Percentiles rank a stretch among this genome's conserved stretches.
Conservation (phyloP, 92 coral and sea anemone species). For the Porites cylindrica region DNA sequence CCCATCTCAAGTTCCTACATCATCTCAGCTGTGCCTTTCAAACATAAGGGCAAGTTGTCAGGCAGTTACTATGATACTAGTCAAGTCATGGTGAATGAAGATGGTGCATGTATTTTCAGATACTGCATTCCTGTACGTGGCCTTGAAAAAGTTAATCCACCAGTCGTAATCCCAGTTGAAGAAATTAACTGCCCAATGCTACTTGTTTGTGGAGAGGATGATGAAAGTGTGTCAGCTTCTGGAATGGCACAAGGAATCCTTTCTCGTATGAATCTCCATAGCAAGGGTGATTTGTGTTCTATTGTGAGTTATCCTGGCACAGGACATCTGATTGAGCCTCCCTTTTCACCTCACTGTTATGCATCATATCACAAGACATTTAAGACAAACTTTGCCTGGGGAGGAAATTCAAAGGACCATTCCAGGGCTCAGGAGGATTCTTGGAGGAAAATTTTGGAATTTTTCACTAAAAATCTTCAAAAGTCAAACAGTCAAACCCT, state of each 20-base stretch:
- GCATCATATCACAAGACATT: conserved; percentile 41
- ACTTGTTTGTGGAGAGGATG: conserved; percentile 64
- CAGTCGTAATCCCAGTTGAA: conserved; percentile 64
- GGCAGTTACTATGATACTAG: not conserved
- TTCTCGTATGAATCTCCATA: conserved; percentile 50
- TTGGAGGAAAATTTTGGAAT: conserved; percentile 61
- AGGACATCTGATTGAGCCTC: conserved; percentile 84
- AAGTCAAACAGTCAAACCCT: not conserved
- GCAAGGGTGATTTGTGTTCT: conserved; percentile 60
- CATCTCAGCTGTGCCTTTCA: conserved; percentile 26
- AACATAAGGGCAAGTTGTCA: conserved; percentile 35
- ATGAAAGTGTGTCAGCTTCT: conserved; percentile 13
- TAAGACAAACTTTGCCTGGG: conserved; percentile 42
- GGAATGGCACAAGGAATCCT: conserved; percentile 40
- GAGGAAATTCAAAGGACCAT: conserved; percentile 72
- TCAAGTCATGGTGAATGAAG: not conserved
- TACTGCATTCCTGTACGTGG: conserved; percentile 15
- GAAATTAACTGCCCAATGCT: conserved; percentile 54
- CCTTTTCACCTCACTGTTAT: conserved; percentile 54
- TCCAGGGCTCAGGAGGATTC: conserved; percentile 73
- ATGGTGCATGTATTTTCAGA: conserved; percentile 15
- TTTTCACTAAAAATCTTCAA: conserved; percentile 36
- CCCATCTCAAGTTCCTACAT: conserved; percentile 44
- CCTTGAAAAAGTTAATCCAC: conserved; percentile 31
- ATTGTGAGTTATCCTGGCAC: conserved; percentile 70